Percentiles rank a stretch among this genome's conserved stretches.
Evolutionary conservation across 2,888 invertebrate species (phyloP).

Genomic region (Limulus polyphemus): DNA sequence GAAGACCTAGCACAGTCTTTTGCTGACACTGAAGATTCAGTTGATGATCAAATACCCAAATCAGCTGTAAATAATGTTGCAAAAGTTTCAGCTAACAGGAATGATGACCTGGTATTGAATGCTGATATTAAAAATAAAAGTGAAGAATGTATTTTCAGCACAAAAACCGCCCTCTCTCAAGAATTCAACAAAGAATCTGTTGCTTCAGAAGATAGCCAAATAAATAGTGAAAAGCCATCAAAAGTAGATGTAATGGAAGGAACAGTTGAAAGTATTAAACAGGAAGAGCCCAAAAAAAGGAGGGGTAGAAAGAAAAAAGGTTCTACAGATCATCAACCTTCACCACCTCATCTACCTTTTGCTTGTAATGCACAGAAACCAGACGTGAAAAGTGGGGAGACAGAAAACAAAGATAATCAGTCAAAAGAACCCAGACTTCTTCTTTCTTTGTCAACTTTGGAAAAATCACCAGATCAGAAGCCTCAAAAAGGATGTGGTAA

Average conservation of each 20-base stretch:
- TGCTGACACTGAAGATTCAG: no score
- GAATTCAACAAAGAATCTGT: no score
- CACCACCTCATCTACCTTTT: background rate
- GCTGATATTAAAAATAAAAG: no score
- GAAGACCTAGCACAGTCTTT: no score
- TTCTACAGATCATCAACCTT: constrained; percentile 13
- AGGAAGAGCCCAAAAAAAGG: constrained; percentile 26
- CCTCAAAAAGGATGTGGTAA: constrained; percentile 29
- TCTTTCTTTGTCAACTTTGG: constrained; percentile 11
- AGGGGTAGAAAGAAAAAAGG: constrained; percentile 30
- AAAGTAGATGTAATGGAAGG: background rate
- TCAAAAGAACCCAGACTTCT: constrained; percentile 16
- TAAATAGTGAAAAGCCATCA: background rate
- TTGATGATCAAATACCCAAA: no score
- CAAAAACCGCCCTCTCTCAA: no score
- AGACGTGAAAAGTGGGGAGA: constrained; percentile 16
- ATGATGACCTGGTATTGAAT: no score
- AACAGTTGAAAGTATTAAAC: constrained; percentile 6
- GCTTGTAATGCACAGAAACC: constrained; percentile 6
- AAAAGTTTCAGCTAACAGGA: no score
- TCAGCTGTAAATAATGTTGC: no score
- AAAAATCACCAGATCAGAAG: constrained; percentile 15
- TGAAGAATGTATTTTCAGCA: no score
- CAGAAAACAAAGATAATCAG: constrained; percentile 18
- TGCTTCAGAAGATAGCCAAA: background rate